Conservation (phyloP, 2,888 invertebrate genomes). For the Aphodius sticticus region DNA sequence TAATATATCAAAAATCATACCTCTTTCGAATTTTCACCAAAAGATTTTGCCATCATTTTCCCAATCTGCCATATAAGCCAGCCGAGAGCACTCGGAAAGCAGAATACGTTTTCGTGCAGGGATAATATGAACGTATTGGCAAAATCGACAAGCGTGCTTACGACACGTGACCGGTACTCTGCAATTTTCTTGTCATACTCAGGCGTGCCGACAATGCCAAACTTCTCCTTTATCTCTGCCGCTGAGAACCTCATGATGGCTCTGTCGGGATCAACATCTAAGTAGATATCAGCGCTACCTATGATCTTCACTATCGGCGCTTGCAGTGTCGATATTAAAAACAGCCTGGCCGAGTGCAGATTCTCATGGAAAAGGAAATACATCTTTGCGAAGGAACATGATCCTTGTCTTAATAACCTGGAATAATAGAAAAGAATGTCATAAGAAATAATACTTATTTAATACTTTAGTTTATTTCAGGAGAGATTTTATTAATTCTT, state of each 20-base stretch:
- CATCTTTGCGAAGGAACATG: conserved; percentile 85
- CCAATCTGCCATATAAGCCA: conserved; percentile 92
- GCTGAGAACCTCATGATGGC: conserved; percentile 62
- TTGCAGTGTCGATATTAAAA: conserved; percentile 90
- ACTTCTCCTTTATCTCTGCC: conserved; percentile 68
- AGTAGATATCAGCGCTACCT: conserved; percentile 88
- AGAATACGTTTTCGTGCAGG: conserved; percentile 83
- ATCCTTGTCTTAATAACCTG: conserved; percentile 82
- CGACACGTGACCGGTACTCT: conserved; percentile 81
- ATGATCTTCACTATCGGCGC: conserved; percentile 90
- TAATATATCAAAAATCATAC: too few relatives aligned
- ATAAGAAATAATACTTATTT: too few relatives aligned
- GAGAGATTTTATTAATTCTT: too few relatives aligned
- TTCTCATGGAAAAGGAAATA: conserved; percentile 91
- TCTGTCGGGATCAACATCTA: conserved; percentile 83
- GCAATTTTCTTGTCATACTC: conserved; percentile 78
- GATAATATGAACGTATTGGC: conserved; percentile 84
- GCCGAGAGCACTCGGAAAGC: conserved; percentile 88
- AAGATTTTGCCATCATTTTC: conserved; percentile 69
- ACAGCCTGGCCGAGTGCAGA: conserved; percentile 89
- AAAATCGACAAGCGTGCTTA: conserved; percentile 80
- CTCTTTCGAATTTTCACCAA: conserved; percentile 65
- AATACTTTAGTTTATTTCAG: too few relatives aligned
- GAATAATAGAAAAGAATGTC: conserved; percentile 17
- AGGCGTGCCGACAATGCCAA: conserved; percentile 78